These are phyloP conservation scores for Lepidocyrtoides sp. DNA, from an alignment of 2,888 invertebrate genomes.

Conservation along the genomic window DNA sequence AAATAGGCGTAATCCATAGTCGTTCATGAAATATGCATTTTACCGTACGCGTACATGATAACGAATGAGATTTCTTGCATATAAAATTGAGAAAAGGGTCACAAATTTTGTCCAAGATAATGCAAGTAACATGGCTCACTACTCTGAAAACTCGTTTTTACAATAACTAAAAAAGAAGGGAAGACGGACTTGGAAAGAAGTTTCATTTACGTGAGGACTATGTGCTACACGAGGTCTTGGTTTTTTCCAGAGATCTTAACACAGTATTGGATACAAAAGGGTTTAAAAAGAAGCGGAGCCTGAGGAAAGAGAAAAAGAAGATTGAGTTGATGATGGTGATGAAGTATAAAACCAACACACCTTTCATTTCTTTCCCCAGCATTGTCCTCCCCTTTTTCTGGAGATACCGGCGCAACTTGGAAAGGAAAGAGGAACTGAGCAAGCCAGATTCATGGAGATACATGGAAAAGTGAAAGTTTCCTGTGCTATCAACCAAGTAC, in stretches of 20 bases:
- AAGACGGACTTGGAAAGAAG: slow-evolving; percentile 1
- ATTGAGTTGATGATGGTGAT: slow-evolving; percentile 66
- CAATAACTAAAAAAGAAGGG: not conserved
- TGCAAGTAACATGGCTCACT: not conserved
- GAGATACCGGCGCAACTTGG: slow-evolving; percentile 25
- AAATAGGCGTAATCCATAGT: slow-evolving; percentile 52
- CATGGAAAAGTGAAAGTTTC: slow-evolving; percentile 69
- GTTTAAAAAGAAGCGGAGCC: slow-evolving; percentile 39
- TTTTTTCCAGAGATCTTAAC: not conserved
- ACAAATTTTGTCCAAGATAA: not conserved
- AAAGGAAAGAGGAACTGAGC: slow-evolving; percentile 61
- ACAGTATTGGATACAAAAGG: slow-evolving; percentile 36
- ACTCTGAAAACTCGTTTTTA: not conserved
- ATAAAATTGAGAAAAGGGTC: slow-evolving; percentile 18
- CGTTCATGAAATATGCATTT: slow-evolving; percentile 52
- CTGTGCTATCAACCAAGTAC: slow-evolving; percentile 11
- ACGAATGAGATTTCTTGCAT: slow-evolving; percentile 1
- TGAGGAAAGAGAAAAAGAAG: slow-evolving; percentile 41
- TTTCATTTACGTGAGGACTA: slow-evolving; percentile 30
- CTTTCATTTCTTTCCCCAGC: slow-evolving; percentile 50
- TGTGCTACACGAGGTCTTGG: not conserved
- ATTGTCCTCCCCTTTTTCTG: slow-evolving; percentile 30
- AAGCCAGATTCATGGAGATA: slow-evolving; percentile 72
- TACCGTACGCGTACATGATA: not conserved
- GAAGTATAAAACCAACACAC: slow-evolving; percentile 68